These are phyloP conservation scores for Psephotus haematonotus DNA, from an alignment of 2,113 vertebrate genomes.

Conservation along the genomic window DNA sequence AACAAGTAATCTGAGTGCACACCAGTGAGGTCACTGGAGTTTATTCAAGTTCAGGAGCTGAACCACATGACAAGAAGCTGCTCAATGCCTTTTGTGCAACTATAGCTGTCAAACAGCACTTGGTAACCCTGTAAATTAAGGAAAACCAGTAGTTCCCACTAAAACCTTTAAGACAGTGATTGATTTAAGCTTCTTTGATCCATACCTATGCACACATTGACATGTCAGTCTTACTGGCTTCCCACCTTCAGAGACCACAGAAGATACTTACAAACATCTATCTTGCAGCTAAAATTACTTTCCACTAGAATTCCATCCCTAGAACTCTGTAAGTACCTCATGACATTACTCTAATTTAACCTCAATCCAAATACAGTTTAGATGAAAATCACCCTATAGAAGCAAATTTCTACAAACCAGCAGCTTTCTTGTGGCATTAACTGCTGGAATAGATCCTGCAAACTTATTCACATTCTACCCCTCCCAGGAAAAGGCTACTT, in stretches of 20 bases:
- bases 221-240: accelerated
- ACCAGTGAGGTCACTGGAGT: constrained; percentile 21
- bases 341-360: background rate
- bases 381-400: background rate
- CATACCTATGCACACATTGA: background rate
- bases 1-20: constrained; percentile 17
- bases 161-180: background rate
- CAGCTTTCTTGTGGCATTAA: background rate
- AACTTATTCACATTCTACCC: background rate
- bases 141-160: background rate
- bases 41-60: constrained; percentile 23
- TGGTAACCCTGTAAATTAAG: background rate
- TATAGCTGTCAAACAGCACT: background rate
- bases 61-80: constrained; percentile 22
- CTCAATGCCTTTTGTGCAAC: constrained; percentile 13
- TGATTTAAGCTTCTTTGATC: background rate
- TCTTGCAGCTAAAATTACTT: background rate
- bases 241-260: background rate
- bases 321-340: background rate
- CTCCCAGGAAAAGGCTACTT: background rate
- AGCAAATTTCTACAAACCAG: background rate
- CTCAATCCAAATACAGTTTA: background rate
- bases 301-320: background rate
- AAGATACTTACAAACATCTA: background rate
- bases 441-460: background rate